Conservation (phyloP, 2,797 vertebrate species). For the Caiman crocodilus region DNA sequence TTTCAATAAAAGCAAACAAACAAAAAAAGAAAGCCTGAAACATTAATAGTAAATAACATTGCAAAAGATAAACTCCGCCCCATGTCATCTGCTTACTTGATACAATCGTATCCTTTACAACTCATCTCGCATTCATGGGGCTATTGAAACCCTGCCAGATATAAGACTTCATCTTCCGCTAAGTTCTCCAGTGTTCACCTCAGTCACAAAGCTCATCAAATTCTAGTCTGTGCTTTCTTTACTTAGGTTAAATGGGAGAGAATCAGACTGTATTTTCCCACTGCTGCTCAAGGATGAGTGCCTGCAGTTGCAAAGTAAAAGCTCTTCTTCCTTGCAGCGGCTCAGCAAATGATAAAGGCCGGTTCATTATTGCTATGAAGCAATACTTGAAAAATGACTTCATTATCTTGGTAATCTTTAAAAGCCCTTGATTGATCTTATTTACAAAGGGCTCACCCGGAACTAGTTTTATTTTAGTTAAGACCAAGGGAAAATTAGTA, state of each 20-base stretch:
- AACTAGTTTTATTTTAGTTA: conserved; percentile 44
- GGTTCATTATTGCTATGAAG: neutral
- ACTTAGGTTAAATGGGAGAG: neutral
- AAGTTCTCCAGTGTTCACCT: neutral
- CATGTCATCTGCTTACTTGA: neutral
- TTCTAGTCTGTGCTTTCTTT: neutral
- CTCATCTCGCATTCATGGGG: neutral
- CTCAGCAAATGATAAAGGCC: neutral
- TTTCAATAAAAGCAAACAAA: conserved; percentile 26
- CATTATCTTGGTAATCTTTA: conserved; percentile 32
- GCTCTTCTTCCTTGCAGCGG: neutral
- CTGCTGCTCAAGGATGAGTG: neutral
- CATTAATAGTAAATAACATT: neutral
- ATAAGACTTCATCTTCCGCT: neutral
- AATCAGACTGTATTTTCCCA: rapidly evolving
- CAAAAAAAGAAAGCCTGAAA: conserved; percentile 3
- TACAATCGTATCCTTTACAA: neutral
- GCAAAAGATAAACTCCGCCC: conserved; percentile 16
- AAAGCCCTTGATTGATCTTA: conserved; percentile 54
- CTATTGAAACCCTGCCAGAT: neutral
- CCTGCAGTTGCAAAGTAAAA: neutral
- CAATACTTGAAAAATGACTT: conserved; percentile 32
- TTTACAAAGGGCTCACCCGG: conserved; percentile 55
- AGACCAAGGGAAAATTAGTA: conserved; percentile 19
- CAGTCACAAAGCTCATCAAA: neutral